Conservation (phyloP, 2,797 vertebrate species). For the Tokudaia muenninki region DNA sequence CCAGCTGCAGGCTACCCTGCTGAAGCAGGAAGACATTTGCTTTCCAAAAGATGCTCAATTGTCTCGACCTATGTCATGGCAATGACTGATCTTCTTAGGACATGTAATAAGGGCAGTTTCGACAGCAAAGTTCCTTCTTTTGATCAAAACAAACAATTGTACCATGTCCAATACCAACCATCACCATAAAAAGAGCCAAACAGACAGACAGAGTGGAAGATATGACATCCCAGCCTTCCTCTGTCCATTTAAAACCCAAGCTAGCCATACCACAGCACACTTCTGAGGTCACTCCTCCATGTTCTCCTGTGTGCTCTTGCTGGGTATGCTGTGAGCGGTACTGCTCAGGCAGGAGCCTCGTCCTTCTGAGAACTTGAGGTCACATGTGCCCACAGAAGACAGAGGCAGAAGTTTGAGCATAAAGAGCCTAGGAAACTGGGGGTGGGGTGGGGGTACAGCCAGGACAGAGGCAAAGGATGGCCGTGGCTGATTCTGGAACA, state of each 20-base stretch:
- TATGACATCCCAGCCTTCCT: background rate
- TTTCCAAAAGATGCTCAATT: slow-evolving; percentile 65
- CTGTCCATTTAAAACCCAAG: background rate
- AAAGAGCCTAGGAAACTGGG: background rate
- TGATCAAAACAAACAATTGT: background rate
- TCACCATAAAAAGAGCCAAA: background rate
- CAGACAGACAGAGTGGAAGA: background rate
- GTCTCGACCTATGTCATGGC: background rate
- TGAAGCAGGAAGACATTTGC: background rate
- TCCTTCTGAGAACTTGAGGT: background rate
- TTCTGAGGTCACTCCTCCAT: accelerated
- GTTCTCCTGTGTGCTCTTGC: background rate
- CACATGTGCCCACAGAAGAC: background rate
- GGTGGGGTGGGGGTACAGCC: no score
- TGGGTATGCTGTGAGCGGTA: accelerated
- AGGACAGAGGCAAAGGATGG: background rate
- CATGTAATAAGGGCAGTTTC: background rate
- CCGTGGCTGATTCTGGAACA: background rate
- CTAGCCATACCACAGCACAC: accelerated
- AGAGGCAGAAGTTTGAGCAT: no score
- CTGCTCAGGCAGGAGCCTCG: background rate
- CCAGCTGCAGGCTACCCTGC: slow-evolving; percentile 70
- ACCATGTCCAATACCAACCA: accelerated
- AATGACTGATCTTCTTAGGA: slow-evolving; percentile 32
- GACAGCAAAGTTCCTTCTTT: no score